A percentile compares a stretch with the other conserved stretches of the same genome.
phyloP scores from a whole-genome alignment of 2,888 invertebrate genomes.

The Acronicta leporina region DNA sequence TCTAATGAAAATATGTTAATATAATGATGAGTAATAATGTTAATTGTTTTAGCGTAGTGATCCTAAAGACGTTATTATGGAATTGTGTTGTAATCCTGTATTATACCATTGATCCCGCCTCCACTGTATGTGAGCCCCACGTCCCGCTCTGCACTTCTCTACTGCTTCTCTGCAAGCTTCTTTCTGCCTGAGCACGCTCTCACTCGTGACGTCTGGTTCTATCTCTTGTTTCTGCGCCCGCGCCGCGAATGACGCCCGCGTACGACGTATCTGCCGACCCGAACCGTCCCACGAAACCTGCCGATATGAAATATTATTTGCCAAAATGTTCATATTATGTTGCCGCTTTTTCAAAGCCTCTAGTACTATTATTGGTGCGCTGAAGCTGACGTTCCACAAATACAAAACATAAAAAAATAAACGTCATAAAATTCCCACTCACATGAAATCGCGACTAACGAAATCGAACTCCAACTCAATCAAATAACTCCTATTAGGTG shows the following conservation, averaged over 20 bases:
- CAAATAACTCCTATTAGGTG: conserved; percentile 50
- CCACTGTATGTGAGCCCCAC: conserved; percentile 87
- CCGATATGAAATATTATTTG: conserved; percentile 79
- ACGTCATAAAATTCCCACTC: conserved; percentile 42
- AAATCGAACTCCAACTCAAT: conserved; percentile 46
- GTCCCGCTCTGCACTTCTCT: conserved; percentile 89
- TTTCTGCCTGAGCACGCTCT: conserved; percentile 89
- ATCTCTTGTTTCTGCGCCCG: conserved; percentile 75
- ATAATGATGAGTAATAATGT: conserved; percentile 64
- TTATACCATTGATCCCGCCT: conserved; percentile 84
- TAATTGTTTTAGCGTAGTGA: conserved; percentile 79
- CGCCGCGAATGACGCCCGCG: conserved; percentile 70
- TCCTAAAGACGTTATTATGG: conserved; percentile 75
- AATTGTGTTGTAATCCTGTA: conserved; percentile 87
- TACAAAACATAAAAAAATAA: conserved; percentile 35
- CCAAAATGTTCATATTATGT: conserved; percentile 79
- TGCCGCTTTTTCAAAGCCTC: conserved; percentile 84
- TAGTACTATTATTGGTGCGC: conserved; percentile 72
- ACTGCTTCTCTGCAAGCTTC: conserved; percentile 89
- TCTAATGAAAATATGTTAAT: conserved; percentile 41
- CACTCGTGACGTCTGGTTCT: conserved; percentile 79
- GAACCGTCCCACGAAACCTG: conserved; percentile 71
- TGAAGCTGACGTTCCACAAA: conserved; percentile 65
- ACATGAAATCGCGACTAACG: conserved; percentile 37
- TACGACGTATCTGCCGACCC: conserved; percentile 63